A percentile compares a stretch with the other conserved stretches of the same genome.
Evolutionary conservation across 2,113 vertebrate species (phyloP).

Genomic region (Pseudopodoces humilis): DNA sequence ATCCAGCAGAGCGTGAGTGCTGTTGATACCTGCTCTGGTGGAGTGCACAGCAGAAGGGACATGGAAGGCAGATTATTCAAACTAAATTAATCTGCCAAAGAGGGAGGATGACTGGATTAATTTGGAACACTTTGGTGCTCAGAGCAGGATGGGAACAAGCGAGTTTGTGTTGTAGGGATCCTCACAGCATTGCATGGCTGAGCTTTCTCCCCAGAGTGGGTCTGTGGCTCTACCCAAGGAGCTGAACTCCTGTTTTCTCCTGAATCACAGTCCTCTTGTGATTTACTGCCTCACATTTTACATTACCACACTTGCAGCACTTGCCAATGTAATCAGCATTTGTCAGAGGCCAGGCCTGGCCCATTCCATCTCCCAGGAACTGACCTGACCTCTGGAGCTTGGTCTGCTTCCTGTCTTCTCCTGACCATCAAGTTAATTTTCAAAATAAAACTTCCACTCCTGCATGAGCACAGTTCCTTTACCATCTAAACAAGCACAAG

Average conservation of each 20-base stretch:
- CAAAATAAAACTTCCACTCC: neutral
- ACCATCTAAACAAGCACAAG: neutral
- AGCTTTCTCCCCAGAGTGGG: neutral
- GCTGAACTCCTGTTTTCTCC: neutral
- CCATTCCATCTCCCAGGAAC: neutral
- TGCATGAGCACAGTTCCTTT: neutral
- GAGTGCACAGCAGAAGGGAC: neutral
- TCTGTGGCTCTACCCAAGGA: neutral
- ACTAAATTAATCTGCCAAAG: neutral
- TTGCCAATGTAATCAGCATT: neutral
- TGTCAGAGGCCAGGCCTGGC: neutral
- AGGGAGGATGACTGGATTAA: neutral
- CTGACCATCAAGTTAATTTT: neutral
- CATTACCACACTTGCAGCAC: neutral
- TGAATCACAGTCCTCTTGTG: neutral
- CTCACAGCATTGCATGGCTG: neutral
- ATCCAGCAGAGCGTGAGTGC: rapidly evolving
- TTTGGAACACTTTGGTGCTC: neutral
- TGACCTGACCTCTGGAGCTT: neutral
- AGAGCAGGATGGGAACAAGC: neutral
- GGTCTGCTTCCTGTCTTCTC: neutral
- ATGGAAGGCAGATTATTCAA: neutral
- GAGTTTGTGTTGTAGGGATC: neutral
- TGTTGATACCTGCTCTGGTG: neutral
- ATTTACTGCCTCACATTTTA: neutral